Percentiles rank a stretch among this genome's conserved stretches.
Conservation (phyloP, 2,888 invertebrate genomes). For the Zygaena filipendulae region DNA sequence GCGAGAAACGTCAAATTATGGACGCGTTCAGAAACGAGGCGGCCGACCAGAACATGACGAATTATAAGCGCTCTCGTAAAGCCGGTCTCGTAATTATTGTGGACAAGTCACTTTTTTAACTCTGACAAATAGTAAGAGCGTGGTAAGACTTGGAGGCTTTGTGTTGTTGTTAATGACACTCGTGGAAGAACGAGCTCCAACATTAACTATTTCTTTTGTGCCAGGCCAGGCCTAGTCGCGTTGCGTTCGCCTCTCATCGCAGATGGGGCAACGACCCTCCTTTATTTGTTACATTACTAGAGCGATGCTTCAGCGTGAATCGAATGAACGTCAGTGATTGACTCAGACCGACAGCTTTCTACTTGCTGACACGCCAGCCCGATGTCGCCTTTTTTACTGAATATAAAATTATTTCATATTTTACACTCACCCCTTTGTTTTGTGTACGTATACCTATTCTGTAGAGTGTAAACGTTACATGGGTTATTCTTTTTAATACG, state of each 20-base stretch:
- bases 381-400: neutral
- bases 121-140: slow-evolving; percentile 64
- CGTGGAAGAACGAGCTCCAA: slow-evolving; percentile 50
- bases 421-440: no score
- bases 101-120: slow-evolving; percentile 66
- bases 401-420: no score
- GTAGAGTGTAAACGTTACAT: no score
- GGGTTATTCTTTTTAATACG: no score
- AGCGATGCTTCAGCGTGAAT: slow-evolving; percentile 46
- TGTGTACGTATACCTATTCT: no score
- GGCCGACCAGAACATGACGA: slow-evolving; percentile 67
- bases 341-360: slow-evolving; percentile 44
- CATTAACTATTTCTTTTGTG: slow-evolving; percentile 66
- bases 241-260: slow-evolving; percentile 38
- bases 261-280: slow-evolving; percentile 56
- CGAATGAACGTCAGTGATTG: slow-evolving; percentile 52
- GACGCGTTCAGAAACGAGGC: slow-evolving; percentile 55
- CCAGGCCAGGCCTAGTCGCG: slow-evolving; percentile 42
- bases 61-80: slow-evolving; percentile 57
- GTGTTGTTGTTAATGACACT: slow-evolving; percentile 64
- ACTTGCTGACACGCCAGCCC: slow-evolving; percentile 46
- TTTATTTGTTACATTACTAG: slow-evolving; percentile 61
- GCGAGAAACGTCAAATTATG: slow-evolving; percentile 65
- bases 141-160: slow-evolving; percentile 61
- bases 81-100: slow-evolving; percentile 67